A percentile compares a stretch with the other conserved stretches of the same genome.
Evolutionary conservation across 2,113 vertebrate genomes (phyloP).

Genomic region (Herpetotheres cachinnans): DNA sequence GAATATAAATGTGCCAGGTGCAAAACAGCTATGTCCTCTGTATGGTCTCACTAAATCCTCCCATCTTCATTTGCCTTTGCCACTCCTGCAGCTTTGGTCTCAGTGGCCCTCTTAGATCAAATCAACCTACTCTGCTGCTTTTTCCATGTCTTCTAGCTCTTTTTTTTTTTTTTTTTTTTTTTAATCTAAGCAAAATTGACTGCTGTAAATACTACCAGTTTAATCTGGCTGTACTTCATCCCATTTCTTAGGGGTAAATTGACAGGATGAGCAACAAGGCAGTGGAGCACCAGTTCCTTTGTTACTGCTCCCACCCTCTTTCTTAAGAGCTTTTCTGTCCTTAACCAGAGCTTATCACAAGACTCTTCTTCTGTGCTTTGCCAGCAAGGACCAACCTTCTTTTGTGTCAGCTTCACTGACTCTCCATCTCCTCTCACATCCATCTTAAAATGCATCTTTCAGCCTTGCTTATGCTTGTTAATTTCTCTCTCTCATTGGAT

Average conservation of each 20-base stretch:
- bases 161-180: not conserved
- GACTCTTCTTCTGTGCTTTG: not conserved
- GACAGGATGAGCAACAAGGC: not conserved
- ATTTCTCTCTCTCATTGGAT: conserved; percentile 49
- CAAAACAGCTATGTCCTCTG: not conserved
- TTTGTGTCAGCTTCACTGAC: not conserved
- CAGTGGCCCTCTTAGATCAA: not conserved
- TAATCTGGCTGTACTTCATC: not conserved
- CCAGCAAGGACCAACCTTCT: not conserved
- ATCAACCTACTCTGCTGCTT: not conserved
- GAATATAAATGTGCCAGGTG: not conserved
- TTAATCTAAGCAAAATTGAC: not conserved
- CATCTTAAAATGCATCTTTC: conserved; percentile 29
- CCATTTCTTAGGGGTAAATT: not conserved
- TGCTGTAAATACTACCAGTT: not conserved
- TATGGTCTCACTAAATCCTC: not conserved
- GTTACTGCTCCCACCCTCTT: not conserved
- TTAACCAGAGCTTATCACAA: not conserved
- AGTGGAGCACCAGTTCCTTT: not conserved
- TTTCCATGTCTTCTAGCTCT: not conserved
- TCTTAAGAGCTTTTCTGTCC: not conserved
- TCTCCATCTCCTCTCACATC: conserved; percentile 17
- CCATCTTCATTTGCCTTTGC: not conserved
- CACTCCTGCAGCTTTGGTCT: not conserved
- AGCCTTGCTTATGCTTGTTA: conserved; percentile 41